A percentile compares a stretch with the other conserved stretches of the same genome.
phyloP scores from a whole-genome alignment of 2,113 vertebrate genomes.

The Ptyas mucosa region DNA sequence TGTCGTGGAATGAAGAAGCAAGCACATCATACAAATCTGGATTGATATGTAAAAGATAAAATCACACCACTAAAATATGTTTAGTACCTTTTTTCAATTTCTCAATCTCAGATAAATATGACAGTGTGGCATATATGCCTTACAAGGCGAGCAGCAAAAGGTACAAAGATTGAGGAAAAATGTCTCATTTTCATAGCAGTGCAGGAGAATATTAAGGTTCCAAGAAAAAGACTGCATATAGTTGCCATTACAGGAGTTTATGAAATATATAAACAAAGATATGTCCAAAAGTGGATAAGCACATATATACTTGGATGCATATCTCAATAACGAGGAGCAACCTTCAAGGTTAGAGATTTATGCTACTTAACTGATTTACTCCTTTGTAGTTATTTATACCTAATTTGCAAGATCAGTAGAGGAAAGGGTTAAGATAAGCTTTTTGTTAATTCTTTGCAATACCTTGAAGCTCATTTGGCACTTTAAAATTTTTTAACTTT shows the following conservation, averaged over 20 bases:
- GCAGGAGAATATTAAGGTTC: slow-evolving; percentile 56
- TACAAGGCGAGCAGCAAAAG: neutral
- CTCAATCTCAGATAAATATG: slow-evolving; percentile 13
- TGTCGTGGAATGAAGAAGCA: neutral
- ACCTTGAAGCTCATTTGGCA: neutral
- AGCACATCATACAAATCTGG: neutral
- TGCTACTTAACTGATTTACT: slow-evolving; percentile 4
- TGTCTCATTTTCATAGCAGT: slow-evolving; percentile 60
- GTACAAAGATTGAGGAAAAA: slow-evolving; percentile 37
- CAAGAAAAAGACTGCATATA: slow-evolving; percentile 33
- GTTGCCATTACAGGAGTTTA: slow-evolving; percentile 18
- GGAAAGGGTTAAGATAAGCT: neutral
- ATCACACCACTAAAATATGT: neutral
- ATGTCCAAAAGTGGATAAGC: neutral
- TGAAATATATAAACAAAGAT: neutral
- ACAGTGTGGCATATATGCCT: neutral
- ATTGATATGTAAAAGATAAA: slow-evolving; percentile 27
- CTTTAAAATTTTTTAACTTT: neutral
- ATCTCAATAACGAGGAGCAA: neutral
- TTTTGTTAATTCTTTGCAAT: neutral
- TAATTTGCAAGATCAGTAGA: slow-evolving; percentile 34
- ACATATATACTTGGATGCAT: neutral
- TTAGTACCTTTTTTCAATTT: neutral
- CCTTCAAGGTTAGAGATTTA: slow-evolving; percentile 11
- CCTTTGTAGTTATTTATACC: slow-evolving; percentile 34